A percentile compares a stretch with the other conserved stretches of the same genome.
phyloP scores from a whole-genome alignment of 2,113 vertebrate genomes.

The Climacteris rufus region DNA sequence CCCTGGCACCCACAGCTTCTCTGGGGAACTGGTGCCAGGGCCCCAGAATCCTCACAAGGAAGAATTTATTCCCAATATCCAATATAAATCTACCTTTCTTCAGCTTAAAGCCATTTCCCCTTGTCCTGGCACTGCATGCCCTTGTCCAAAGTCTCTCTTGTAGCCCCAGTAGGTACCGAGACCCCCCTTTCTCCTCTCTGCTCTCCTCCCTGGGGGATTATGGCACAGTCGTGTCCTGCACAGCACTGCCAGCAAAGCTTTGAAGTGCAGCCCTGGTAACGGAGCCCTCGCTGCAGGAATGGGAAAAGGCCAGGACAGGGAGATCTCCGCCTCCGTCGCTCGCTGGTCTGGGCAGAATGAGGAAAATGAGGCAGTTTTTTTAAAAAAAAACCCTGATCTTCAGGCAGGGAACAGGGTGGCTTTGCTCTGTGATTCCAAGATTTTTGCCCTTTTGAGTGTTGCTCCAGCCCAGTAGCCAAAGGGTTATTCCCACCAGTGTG shows the following conservation, averaged over 20 bases:
- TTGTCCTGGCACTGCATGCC: neutral
- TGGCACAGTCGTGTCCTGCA: neutral
- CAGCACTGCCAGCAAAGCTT: neutral
- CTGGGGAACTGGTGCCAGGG: fast-evolving
- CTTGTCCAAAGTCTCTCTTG: neutral
- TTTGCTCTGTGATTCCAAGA: neutral
- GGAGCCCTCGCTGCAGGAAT: neutral
- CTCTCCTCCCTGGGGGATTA: neutral
- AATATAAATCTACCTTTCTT: neutral
- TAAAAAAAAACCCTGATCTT: fast-evolving
- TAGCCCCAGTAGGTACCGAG: neutral
- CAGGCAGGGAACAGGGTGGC: fast-evolving
- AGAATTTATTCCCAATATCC: neutral
- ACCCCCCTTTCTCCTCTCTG: neutral
- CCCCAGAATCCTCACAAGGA: neutral
- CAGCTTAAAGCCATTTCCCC: neutral
- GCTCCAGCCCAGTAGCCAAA: neutral
- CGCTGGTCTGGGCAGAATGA: neutral
- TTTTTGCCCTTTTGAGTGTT: neutral
- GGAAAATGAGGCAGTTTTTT: fast-evolving
- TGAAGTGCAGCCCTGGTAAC: constrained; percentile 21
- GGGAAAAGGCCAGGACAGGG: neutral
- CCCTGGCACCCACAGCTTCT: neutral
- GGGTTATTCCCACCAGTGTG: neutral
- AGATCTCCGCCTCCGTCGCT: neutral